A percentile compares a stretch with the other conserved stretches of the same genome.
phyloP scores from a whole-genome alignment of 2,113 vertebrate genomes.

The Entomyzon cyanotis region DNA sequence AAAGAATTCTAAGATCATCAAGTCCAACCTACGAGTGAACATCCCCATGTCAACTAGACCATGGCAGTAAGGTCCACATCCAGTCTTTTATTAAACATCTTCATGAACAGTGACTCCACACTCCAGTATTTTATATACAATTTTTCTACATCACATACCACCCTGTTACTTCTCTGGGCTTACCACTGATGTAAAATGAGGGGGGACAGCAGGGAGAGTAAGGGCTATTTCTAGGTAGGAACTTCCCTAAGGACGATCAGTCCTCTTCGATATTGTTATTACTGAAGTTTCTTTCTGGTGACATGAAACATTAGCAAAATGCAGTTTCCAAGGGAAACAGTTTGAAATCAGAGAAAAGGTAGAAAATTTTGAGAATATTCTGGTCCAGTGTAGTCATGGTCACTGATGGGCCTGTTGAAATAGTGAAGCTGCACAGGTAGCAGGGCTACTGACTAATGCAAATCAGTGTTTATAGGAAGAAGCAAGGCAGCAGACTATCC shows the following conservation, averaged over 20 bases:
- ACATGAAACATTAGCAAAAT: neutral
- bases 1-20: neutral
- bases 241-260: neutral
- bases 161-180: neutral
- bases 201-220: neutral
- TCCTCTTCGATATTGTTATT: neutral
- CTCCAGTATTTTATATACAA: neutral
- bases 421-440: neutral
- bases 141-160: neutral
- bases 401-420: neutral
- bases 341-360: neutral
- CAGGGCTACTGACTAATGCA: neutral
- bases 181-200: neutral
- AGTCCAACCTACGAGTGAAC: neutral
- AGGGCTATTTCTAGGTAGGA: neutral
- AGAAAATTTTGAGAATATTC: neutral
- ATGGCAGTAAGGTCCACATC: rapidly evolving
- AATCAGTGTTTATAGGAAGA: neutral
- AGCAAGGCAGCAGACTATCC: neutral
- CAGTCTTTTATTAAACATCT: neutral
- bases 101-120: neutral
- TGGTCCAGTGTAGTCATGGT: neutral
- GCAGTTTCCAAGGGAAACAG: neutral
- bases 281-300: neutral
- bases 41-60: neutral